phyloP scores from a whole-genome alignment of 2,797 vertebrate species.

The Microcaecilia unicolor region DNA sequence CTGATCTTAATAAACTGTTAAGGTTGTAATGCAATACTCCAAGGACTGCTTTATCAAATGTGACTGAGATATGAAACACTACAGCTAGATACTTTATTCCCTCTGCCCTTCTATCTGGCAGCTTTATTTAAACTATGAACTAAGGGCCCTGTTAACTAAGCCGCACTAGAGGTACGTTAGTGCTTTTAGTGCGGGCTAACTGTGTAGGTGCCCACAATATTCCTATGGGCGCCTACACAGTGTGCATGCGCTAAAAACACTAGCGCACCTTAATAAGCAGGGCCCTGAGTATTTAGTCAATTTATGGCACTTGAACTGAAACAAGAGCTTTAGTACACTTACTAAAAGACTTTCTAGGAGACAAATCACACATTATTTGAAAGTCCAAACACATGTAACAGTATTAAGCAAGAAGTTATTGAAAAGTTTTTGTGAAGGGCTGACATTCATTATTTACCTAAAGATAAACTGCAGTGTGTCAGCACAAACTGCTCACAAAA shows the following conservation, averaged over 20 bases:
- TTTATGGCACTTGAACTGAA: neutral
- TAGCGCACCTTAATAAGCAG: too few relatives aligned
- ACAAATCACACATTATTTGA: neutral
- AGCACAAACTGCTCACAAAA: neutral
- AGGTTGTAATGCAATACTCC: slow-evolving; percentile 3
- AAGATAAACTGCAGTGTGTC: neutral
- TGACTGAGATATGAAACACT: slow-evolving; percentile 2
- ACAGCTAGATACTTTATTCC: slow-evolving; percentile 1
- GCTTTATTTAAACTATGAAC: neutral
- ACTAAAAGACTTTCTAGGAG: neutral
- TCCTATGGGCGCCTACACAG: too few relatives aligned
- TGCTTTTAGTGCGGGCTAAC: too few relatives aligned
- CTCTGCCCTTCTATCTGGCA: neutral
- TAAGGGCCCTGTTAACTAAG: too few relatives aligned
- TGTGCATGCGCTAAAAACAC: too few relatives aligned
- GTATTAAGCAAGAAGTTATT: neutral
- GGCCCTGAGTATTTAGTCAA: neutral
- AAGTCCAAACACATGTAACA: too few relatives aligned
- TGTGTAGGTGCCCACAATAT: too few relatives aligned
- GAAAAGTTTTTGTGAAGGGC: neutral
- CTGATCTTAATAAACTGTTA: slow-evolving; percentile 6
- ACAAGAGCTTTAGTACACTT: neutral
- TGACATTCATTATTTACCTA: neutral
- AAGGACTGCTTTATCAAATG: slow-evolving; percentile 7
- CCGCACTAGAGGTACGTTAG: too few relatives aligned